phyloP scores from a whole-genome alignment of 1,140 invertebrate genomes.

The Drosophila leontia region DNA sequence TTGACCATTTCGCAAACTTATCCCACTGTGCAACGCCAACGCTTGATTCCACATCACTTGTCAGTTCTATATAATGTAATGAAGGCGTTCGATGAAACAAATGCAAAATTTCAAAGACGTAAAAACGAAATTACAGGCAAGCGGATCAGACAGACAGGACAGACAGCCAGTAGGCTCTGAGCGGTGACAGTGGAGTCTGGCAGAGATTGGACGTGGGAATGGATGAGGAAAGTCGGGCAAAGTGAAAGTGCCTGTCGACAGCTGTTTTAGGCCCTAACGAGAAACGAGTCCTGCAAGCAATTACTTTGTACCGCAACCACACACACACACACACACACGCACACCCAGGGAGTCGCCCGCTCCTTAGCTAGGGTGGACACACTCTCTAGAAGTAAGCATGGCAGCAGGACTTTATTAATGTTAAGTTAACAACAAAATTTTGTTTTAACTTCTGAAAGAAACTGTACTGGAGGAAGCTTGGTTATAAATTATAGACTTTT shows the following conservation, averaged over 20 bases:
- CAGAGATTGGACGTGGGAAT: neutral
- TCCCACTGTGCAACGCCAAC: slow-evolving; percentile 59
- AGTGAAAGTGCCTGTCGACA: slow-evolving; percentile 31
- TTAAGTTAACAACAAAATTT: too few species aligned
- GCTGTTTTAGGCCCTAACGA: slow-evolving; percentile 45
- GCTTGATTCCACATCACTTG: slow-evolving; percentile 63
- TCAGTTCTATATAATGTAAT: slow-evolving; percentile 75
- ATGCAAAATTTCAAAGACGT: slow-evolving; percentile 81
- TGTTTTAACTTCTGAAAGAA: too few species aligned
- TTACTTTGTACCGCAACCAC: slow-evolving; percentile 47
- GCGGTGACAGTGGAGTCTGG: slow-evolving; percentile 15
- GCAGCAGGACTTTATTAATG: neutral
- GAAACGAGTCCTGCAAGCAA: slow-evolving; percentile 45
- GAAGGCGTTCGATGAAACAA: slow-evolving; percentile 81
- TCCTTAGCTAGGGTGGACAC: slow-evolving; percentile 2
- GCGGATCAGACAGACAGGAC: slow-evolving; percentile 38
- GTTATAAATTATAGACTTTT: too few species aligned
- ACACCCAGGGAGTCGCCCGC: neutral
- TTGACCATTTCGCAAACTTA: neutral
- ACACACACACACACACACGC: slow-evolving; percentile 10
- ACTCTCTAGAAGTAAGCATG: neutral
- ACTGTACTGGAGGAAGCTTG: too few species aligned
- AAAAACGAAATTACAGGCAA: slow-evolving; percentile 71
- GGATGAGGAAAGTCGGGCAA: slow-evolving; percentile 1
- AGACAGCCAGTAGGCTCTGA: slow-evolving; percentile 35